phyloP scores from a whole-genome alignment of 1,140 invertebrate species.

The Drosophila ogumai region DNA sequence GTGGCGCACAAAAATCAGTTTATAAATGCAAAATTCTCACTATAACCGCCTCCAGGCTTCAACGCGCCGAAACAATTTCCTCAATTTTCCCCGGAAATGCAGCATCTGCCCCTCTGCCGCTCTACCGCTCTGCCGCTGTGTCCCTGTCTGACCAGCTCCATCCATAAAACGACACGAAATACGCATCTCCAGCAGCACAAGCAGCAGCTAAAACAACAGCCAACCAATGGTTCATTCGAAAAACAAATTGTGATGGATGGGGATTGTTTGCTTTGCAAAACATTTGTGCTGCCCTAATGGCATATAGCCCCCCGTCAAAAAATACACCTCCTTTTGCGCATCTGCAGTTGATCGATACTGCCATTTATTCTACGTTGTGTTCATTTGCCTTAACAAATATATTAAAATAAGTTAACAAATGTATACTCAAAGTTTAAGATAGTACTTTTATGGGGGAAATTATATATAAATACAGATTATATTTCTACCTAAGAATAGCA shows the following conservation, averaged over 20 bases:
- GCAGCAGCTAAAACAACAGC: conserved; percentile 50
- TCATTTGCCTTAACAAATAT: conserved; percentile 44
- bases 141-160: background rate
- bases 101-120: background rate
- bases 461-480: background rate
- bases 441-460: background rate
- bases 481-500: background rate
- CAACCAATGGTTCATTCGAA: conserved; percentile 42
- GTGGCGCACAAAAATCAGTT: conserved; percentile 64
- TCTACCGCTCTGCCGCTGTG: too few relatives aligned
- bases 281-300: conserved; percentile 62
- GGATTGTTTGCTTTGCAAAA: conserved; percentile 71
- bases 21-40: conserved; percentile 82
- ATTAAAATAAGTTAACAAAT: conserved; percentile 60
- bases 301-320: background rate
- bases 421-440: too few relatives aligned
- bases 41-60: conserved; percentile 64
- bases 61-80: conserved; percentile 61
- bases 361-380: conserved; percentile 32
- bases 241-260: conserved; percentile 76
- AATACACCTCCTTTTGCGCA: background rate
- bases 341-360: conserved; percentile 28
- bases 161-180: conserved; percentile 45
- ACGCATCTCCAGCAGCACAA: conserved; percentile 28
- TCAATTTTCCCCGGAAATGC: conserved; percentile 45